Evolutionary conservation across 2,888 invertebrate species (phyloP).

Genomic region (Drosophila neonasuta): DNA sequence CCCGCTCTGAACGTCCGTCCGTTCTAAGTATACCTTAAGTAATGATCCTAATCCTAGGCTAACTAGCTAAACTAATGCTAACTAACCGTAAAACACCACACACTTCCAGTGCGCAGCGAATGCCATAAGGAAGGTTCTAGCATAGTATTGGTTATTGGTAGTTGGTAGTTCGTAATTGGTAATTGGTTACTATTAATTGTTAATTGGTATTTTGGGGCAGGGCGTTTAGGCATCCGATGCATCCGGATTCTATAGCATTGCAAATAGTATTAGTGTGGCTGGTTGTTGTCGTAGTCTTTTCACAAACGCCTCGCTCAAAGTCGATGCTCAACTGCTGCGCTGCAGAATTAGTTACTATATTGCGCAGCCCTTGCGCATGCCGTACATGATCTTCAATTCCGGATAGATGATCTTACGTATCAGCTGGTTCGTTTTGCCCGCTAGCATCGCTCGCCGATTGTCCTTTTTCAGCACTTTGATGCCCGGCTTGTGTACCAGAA

Average conservation of each 20-base stretch:
- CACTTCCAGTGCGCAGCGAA: slow-evolving; percentile 49
- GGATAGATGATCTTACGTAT: slow-evolving; percentile 92
- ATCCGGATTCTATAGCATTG: slow-evolving; percentile 58
- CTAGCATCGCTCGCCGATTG: slow-evolving; percentile 88
- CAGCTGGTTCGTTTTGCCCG: slow-evolving; percentile 89
- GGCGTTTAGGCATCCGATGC: slow-evolving; percentile 5
- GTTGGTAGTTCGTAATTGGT: slow-evolving; percentile 13
- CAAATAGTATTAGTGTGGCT: slow-evolving; percentile 61
- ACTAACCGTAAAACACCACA: slow-evolving; percentile 50
- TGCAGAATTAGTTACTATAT: slow-evolving; percentile 85
- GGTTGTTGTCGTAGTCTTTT: slow-evolving; percentile 55
- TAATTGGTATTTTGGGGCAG: slow-evolving; percentile 27
- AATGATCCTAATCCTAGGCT: slow-evolving; percentile 53
- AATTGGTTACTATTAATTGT: slow-evolving; percentile 13
- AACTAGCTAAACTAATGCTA: slow-evolving; percentile 49
- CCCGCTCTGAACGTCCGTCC: slow-evolving; percentile 40
- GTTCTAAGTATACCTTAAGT: slow-evolving; percentile 34
- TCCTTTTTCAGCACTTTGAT: slow-evolving; percentile 93
- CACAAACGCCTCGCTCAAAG: slow-evolving; percentile 42
- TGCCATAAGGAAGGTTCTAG: slow-evolving; percentile 38
- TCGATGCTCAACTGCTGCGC: slow-evolving; percentile 68
- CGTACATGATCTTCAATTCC: slow-evolving; percentile 92
- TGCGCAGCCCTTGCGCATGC: slow-evolving; percentile 90
- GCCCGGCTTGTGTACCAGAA: slow-evolving; percentile 95
- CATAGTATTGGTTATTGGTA: slow-evolving; percentile 16